A percentile compares a stretch with the other conserved stretches of the same genome.
These are phyloP conservation scores for Corvus cornix DNA, from an alignment of 2,113 vertebrate species.

Conservation along the genomic window DNA sequence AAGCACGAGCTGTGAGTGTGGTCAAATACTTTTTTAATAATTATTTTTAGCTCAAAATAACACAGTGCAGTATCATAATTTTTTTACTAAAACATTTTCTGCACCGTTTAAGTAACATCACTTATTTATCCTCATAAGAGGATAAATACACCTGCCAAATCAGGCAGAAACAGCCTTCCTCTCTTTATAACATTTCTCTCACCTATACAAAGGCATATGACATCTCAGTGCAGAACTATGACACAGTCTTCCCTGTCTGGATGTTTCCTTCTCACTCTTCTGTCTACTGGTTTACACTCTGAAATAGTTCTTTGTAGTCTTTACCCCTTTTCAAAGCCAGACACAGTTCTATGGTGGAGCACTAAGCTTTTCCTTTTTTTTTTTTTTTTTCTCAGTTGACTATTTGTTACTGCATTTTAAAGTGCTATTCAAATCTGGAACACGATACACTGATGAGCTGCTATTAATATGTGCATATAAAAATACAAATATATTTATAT, in stretches of 20 bases:
- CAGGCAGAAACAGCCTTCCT: not conserved
- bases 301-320: not conserved
- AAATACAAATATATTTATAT: slow-evolving; percentile 6
- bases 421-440: not conserved
- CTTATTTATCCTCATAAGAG: not conserved
- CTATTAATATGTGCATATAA: not conserved
- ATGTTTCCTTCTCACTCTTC: not conserved
- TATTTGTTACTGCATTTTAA: not conserved
- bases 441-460: not conserved
- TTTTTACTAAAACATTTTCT: not conserved
- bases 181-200: not conserved
- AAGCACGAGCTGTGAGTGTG: not conserved
- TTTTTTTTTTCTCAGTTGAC: not conserved
- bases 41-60: not conserved
- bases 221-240: not conserved
- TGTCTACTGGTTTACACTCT: not conserved
- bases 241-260: not conserved
- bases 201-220: not conserved
- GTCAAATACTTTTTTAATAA: not conserved
- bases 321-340: not conserved
- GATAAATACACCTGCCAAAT: not conserved
- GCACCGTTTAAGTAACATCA: not conserved
- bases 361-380: not conserved
- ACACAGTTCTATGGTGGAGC: not conserved
- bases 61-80: not conserved